A percentile compares a stretch with the other conserved stretches of the same genome.
Evolutionary conservation across 2,113 vertebrate species (phyloP).

Genomic region (Heterocephalus glaber): DNA sequence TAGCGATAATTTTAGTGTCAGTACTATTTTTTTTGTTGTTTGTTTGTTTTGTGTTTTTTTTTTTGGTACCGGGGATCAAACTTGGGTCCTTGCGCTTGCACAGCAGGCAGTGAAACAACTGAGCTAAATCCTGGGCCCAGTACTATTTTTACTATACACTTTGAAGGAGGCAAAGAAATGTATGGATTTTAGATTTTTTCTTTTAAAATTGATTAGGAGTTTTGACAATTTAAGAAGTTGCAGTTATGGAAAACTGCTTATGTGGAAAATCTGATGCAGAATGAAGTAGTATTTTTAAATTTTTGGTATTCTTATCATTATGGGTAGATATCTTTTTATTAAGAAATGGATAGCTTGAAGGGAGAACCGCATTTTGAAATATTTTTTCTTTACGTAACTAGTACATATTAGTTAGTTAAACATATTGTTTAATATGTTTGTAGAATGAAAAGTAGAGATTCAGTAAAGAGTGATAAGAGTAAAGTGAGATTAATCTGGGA

Average conservation of each 20-base stretch:
- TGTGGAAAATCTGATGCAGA: conserved; percentile 8
- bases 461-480: background rate
- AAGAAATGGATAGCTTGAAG: background rate
- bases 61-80: too few relatives aligned
- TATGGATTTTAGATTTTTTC: background rate
- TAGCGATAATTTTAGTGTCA: background rate
- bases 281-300: background rate
- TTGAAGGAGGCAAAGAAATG: conserved; percentile 38
- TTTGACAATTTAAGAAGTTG: background rate
- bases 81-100: too few relatives aligned
- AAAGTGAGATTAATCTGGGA: background rate
- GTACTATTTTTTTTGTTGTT: conserved; percentile 40
- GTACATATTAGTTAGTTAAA: background rate
- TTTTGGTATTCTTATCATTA: background rate
- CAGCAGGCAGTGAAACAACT: too few relatives aligned
- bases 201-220: background rate
- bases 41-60: too few relatives aligned
- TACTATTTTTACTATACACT: conserved; percentile 20
- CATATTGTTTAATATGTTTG: background rate
- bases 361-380: background rate
- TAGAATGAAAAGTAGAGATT: conserved; percentile 5
- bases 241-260: background rate
- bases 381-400: background rate
- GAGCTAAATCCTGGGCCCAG: too few relatives aligned
- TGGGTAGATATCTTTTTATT: background rate